phyloP scores from a whole-genome alignment of 2,888 invertebrate genomes.

The Osmoderma eremita region DNA sequence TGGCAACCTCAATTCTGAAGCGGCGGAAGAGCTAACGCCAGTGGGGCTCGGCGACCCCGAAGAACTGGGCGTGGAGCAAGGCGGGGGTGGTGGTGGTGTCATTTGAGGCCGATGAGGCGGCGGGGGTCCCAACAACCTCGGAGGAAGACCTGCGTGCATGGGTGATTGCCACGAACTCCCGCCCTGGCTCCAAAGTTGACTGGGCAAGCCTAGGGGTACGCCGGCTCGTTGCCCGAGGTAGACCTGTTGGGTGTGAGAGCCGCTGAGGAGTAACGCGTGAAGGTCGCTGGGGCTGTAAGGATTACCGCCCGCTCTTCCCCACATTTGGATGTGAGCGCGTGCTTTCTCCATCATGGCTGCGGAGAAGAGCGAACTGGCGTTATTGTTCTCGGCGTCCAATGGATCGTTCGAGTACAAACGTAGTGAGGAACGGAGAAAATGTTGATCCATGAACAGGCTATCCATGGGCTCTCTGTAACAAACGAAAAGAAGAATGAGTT shows the following conservation, averaged over 20 bases:
- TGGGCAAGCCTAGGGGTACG: slow-evolving; percentile 60
- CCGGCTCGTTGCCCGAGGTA: slow-evolving; percentile 58
- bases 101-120: slow-evolving; percentile 60
- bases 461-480: slow-evolving; percentile 78
- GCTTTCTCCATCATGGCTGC: slow-evolving; percentile 70
- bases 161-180: slow-evolving; percentile 58
- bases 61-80: slow-evolving; percentile 67
- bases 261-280: slow-evolving; percentile 61
- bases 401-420: slow-evolving; percentile 69
- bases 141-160: slow-evolving; percentile 61
- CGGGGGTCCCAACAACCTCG: slow-evolving; percentile 61
- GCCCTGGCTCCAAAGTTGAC: slow-evolving; percentile 64
- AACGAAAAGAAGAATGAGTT: slow-evolving; percentile 45
- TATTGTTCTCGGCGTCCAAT: slow-evolving; percentile 65
- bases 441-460: slow-evolving; percentile 81
- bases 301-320: slow-evolving; percentile 65
- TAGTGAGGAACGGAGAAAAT: slow-evolving; percentile 71
- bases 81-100: slow-evolving; percentile 64
- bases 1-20: slow-evolving; percentile 62
- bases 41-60: slow-evolving; percentile 71
- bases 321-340: slow-evolving; percentile 66
- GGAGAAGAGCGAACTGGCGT: slow-evolving; percentile 63
- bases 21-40: slow-evolving; percentile 54
- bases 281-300: slow-evolving; percentile 66
- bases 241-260: slow-evolving; percentile 58